Percentiles rank a stretch among this genome's conserved stretches.
Evolutionary conservation across 1,140 invertebrate genomes (phyloP).

Genomic region (Holcopasites calliopsidis): DNA sequence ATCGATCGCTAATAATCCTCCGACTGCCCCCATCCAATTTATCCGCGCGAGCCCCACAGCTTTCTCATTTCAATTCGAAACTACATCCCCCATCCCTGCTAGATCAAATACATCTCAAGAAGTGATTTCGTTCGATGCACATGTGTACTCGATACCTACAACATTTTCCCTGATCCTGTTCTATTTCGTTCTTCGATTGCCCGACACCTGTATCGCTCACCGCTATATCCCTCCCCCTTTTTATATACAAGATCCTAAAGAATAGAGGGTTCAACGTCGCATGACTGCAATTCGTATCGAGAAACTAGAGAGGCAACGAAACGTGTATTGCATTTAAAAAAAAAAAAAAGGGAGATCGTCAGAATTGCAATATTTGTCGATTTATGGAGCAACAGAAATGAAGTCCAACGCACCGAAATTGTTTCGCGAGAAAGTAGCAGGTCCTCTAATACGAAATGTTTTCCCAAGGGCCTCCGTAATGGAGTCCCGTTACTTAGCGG

Average conservation of each 20-base stretch:
- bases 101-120: background rate
- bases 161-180: background rate
- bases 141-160: background rate
- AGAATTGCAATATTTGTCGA: too few species aligned
- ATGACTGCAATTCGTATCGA: background rate
- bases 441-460: too few species aligned
- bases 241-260: background rate
- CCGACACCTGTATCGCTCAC: background rate
- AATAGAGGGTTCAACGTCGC: too few species aligned
- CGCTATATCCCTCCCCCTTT: background rate
- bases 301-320: background rate
- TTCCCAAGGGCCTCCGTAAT: too few species aligned
- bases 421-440: too few species aligned
- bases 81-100: background rate
- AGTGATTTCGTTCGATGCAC: background rate
- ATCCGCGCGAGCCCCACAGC: background rate
- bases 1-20: background rate
- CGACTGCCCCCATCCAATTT: background rate
- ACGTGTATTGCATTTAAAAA: background rate
- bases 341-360: too few species aligned
- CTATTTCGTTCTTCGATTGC: slow-evolving; percentile 4
- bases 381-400: too few species aligned
- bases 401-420: background rate
- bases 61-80: background rate
- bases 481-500: too few species aligned